phyloP scores from a whole-genome alignment of 2,888 invertebrate genomes.

The Rhagium mordax region DNA sequence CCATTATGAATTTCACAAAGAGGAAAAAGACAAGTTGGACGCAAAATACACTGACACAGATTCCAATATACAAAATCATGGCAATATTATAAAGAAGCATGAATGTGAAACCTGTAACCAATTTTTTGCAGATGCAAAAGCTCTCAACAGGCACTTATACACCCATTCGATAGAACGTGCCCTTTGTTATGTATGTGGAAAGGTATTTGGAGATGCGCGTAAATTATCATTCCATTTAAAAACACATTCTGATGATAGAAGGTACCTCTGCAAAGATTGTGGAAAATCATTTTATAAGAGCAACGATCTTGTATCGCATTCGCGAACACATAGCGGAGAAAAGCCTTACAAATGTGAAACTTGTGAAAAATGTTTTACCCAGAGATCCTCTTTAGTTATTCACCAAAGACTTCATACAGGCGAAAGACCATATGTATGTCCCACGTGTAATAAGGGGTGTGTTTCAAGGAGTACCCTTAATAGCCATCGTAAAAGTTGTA shows the following conservation, averaged over 20 bases:
- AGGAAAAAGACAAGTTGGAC: conserved; percentile 19
- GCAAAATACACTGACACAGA: not conserved
- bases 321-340: conserved; percentile 75
- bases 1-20: conserved; percentile 41
- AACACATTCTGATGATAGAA: conserved; percentile 59
- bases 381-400: conserved; percentile 74
- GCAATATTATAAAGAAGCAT: too few species aligned
- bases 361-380: conserved; percentile 76
- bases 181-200: conserved; percentile 5
- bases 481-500: conserved; percentile 71
- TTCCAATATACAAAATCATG: too few species aligned
- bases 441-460: conserved; percentile 73
- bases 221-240: not conserved
- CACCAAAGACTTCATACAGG: conserved; percentile 76
- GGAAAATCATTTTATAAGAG: conserved; percentile 57
- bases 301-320: conserved; percentile 72
- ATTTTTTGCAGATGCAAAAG: not conserved
- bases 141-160: not conserved
- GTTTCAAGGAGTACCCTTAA: conserved; percentile 64
- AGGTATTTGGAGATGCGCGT: not conserved
- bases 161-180: not conserved
- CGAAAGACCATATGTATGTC: conserved; percentile 74
- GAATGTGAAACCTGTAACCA: not conserved
- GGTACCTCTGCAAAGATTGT: conserved; percentile 57
- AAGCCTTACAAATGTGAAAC: conserved; percentile 74